A percentile compares a stretch with the other conserved stretches of the same genome.
Evolutionary conservation across 1,140 invertebrate genomes (phyloP).

Genomic region (Hyles vespertilio): DNA sequence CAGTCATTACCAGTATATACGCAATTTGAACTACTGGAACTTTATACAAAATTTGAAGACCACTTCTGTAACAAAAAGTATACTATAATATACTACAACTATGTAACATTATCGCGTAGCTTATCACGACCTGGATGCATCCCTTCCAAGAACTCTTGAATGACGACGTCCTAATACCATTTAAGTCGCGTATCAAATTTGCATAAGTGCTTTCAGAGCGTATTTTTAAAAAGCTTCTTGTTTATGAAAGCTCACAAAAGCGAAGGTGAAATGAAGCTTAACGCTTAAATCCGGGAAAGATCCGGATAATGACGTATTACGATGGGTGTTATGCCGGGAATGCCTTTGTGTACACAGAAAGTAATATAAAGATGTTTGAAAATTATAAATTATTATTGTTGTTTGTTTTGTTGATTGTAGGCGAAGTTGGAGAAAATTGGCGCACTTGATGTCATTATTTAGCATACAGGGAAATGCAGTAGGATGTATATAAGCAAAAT

Average conservation of each 20-base stretch:
- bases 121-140: not conserved
- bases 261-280: slow-evolving; percentile 3
- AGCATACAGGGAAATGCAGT: too few species aligned
- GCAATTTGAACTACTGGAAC: too few species aligned
- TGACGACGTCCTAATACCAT: slow-evolving; percentile 27
- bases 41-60: too few species aligned
- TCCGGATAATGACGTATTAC: not conserved
- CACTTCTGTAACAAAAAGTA: too few species aligned
- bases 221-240: slow-evolving; percentile 17
- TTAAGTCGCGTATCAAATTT: slow-evolving; percentile 28
- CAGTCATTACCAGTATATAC: too few species aligned
- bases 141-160: not conserved
- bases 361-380: too few species aligned
- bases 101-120: not conserved
- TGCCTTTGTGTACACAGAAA: not conserved
- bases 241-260: slow-evolving; percentile 12
- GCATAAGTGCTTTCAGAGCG: slow-evolving; percentile 21
- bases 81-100: too few species aligned
- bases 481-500: too few species aligned
- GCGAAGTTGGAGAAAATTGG: too few species aligned
- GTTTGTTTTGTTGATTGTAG: too few species aligned
- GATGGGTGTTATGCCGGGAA: not conserved
- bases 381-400: too few species aligned
- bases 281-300: not conserved
- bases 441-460: too few species aligned